phyloP scores from a whole-genome alignment of 2,888 invertebrate genomes.

The Laspeyria flexula region DNA sequence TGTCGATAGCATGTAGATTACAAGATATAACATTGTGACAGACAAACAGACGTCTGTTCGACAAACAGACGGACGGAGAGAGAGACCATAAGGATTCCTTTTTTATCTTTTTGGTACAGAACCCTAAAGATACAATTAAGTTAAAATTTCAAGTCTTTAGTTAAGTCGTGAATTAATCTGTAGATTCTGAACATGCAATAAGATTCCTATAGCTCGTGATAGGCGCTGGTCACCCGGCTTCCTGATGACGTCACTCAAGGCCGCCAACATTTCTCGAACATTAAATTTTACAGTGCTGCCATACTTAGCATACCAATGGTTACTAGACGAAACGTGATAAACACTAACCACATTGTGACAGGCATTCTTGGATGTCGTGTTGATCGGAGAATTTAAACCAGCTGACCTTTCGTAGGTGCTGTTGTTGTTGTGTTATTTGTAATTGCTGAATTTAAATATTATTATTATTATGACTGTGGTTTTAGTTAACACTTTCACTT shows the following conservation, averaged over 20 bases:
- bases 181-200: slow-evolving; percentile 13
- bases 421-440: background rate
- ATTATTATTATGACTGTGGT: too few species aligned
- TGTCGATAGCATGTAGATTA: too few species aligned
- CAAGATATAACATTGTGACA: too few species aligned
- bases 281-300: slow-evolving; percentile 37
- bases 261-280: slow-evolving; percentile 54
- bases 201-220: slow-evolving; percentile 55
- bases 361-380: slow-evolving; percentile 13
- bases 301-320: slow-evolving; percentile 32
- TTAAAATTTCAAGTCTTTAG: too few species aligned
- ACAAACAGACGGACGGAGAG: too few species aligned
- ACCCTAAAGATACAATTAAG: too few species aligned
- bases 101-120: too few species aligned
- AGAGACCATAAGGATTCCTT: too few species aligned
- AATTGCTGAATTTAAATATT: too few species aligned
- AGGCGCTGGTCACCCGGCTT: slow-evolving; percentile 59
- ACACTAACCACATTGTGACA: slow-evolving; percentile 11
- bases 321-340: slow-evolving; percentile 30
- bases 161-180: too few species aligned
- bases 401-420: background rate
- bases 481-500: too few species aligned
- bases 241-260: slow-evolving; percentile 66
- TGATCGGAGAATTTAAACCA: slow-evolving; percentile 1
- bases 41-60: too few species aligned